These are phyloP conservation scores for Epicampocera succincta DNA, from an alignment of 2,888 invertebrate species.

Conservation along the genomic window DNA sequence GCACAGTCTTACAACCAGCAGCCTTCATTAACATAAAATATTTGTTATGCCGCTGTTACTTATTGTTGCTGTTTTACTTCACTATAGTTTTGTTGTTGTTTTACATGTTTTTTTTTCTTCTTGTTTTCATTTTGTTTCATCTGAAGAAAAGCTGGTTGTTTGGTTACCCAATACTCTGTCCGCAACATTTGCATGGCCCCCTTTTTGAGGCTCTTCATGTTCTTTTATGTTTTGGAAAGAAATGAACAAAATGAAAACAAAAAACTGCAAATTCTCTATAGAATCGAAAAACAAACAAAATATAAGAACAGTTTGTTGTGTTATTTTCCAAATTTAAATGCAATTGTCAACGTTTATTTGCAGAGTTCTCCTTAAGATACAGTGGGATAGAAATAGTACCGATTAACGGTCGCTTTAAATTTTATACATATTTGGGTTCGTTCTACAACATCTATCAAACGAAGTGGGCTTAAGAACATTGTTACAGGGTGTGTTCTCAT, in stretches of 20 bases:
- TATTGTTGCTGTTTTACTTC: conserved; percentile 41
- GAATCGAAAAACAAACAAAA: conserved; percentile 23
- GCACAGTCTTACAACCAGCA: conserved; percentile 31
- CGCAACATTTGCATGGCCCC: conserved; percentile 14
- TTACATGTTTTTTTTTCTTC: neutral
- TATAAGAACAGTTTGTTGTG: conserved; percentile 27
- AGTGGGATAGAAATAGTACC: conserved; percentile 39
- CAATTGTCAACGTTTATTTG: conserved; percentile 57
- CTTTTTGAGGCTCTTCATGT: neutral
- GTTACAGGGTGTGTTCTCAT: too few species aligned
- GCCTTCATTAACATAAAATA: conserved; percentile 67
- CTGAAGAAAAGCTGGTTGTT: conserved; percentile 41
- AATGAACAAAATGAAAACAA: conserved; percentile 21
- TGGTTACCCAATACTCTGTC: conserved; percentile 27
- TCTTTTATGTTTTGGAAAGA: conserved; percentile 37
- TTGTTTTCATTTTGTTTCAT: too few species aligned
- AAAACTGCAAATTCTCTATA: conserved; percentile 17
- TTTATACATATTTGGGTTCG: too few species aligned
- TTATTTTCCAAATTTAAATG: conserved; percentile 57
- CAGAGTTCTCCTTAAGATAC: conserved; percentile 39
- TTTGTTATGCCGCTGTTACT: conserved; percentile 41
- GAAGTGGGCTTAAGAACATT: too few species aligned
- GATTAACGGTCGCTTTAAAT: too few species aligned
- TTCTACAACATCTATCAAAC: too few species aligned
- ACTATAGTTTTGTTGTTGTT: conserved; percentile 44